Evolutionary conservation across 2,113 vertebrate genomes (phyloP).

Genomic region (Pycnonotus jocosus): DNA sequence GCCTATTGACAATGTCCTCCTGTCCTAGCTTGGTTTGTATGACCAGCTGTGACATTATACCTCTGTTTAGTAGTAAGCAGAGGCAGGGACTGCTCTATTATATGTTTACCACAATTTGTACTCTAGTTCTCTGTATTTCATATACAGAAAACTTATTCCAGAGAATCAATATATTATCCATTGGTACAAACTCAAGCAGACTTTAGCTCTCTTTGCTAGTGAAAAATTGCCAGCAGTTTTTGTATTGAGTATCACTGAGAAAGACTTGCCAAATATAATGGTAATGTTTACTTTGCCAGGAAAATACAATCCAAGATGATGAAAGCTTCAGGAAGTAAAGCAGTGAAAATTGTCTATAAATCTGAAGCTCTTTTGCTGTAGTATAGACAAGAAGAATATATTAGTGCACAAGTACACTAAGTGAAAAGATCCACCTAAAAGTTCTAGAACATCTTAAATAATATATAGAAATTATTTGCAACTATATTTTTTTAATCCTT

Average conservation of each 20-base stretch:
- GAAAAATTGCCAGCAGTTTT: not conserved
- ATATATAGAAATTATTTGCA: not conserved
- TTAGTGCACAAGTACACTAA: not conserved
- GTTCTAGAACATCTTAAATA: not conserved
- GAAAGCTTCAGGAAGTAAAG: not conserved
- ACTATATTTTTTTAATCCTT: not conserved
- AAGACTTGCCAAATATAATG: not conserved
- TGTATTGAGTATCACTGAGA: not conserved
- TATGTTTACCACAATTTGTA: not conserved
- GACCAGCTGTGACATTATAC: not conserved
- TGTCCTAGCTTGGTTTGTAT: not conserved
- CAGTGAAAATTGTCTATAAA: not conserved
- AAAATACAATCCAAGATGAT: not conserved
- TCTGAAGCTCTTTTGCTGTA: not conserved
- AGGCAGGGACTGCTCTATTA: not conserved
- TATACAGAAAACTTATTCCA: not conserved
- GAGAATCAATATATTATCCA: not conserved
- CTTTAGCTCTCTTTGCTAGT: not conserved
- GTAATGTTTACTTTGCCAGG: not conserved
- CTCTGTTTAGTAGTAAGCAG: not conserved
- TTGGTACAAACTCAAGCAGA: not conserved
- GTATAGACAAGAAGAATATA: not conserved
- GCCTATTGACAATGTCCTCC: not conserved
- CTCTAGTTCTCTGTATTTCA: not conserved
- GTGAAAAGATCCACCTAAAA: not conserved